Evolutionary conservation across 2,888 invertebrate species (phyloP).

Genomic region (Quadroppia sp.): DNA sequence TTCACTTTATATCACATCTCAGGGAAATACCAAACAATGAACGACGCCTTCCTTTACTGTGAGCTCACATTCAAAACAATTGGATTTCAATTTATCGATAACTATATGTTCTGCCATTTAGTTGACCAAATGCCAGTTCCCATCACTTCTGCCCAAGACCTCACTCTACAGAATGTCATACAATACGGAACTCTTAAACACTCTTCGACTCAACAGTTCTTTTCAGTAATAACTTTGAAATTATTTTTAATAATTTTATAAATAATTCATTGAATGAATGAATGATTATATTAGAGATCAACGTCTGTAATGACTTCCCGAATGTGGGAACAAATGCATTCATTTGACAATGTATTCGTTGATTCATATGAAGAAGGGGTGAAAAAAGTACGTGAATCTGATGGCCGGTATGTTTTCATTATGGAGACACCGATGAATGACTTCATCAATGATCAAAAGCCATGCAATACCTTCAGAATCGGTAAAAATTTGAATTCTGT

Average conservation of each 20-base stretch:
- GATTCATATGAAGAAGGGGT: conserved; percentile 54
- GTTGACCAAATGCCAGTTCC: conserved; percentile 11
- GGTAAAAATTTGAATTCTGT: conserved; percentile 57
- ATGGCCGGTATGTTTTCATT: conserved; percentile 56
- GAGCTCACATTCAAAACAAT: not conserved
- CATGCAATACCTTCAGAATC: conserved; percentile 57
- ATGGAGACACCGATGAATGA: conserved; percentile 57
- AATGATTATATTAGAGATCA: conserved; percentile 55
- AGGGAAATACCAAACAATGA: conserved; percentile 7
- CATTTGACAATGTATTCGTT: conserved; percentile 55
- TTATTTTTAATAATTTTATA: conserved; percentile 45
- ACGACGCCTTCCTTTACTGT: conserved; percentile 27
- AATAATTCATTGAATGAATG: not conserved
- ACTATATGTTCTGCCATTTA: not conserved
- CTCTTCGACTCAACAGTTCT: conserved; percentile 57
- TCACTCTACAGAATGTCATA: conserved; percentile 50
- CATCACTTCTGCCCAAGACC: conserved; percentile 49
- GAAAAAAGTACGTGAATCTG: conserved; percentile 51
- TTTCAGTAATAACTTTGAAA: conserved; percentile 51
- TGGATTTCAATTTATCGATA: too few relatives aligned
- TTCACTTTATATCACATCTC: conserved; percentile 54
- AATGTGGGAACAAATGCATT: conserved; percentile 58
- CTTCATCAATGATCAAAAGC: conserved; percentile 54
- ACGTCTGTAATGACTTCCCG: conserved; percentile 55
- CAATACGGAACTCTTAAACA: conserved; percentile 53